These are phyloP conservation scores for Lepus timidus DNA, from an alignment of 2,113 vertebrate species.

Conservation along the genomic window DNA sequence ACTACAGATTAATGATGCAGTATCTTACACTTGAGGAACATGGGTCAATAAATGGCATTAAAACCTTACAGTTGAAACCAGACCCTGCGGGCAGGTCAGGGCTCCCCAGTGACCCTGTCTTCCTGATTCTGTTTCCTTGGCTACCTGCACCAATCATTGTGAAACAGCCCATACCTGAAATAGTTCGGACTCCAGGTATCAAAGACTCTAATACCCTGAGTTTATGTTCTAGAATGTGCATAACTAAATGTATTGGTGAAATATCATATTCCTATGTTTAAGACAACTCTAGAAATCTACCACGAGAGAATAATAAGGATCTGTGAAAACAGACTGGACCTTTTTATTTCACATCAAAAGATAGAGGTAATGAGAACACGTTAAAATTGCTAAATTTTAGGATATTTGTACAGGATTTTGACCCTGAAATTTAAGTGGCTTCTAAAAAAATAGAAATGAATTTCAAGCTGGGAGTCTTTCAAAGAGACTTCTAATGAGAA, in stretches of 20 bases:
- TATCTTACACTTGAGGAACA: background rate
- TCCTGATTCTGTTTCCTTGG: background rate
- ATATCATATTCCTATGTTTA: background rate
- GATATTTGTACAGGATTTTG: background rate
- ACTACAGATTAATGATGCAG: background rate
- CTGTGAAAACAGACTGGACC: background rate
- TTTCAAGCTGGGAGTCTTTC: background rate
- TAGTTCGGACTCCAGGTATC: background rate
- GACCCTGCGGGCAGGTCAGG: background rate
- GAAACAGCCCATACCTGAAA: background rate
- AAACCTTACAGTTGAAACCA: background rate
- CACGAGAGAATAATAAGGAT: background rate
- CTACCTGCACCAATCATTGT: background rate
- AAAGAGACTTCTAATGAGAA: background rate
- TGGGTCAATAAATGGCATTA: background rate
- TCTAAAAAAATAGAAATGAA: background rate
- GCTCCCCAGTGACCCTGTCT: accelerated
- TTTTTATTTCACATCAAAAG: background rate
- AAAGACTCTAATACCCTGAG: too few relatives aligned
- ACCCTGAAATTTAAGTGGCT: background rate
- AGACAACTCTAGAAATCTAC: background rate
- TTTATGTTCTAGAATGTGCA: background rate
- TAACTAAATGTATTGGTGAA: background rate
- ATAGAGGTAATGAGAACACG: background rate
- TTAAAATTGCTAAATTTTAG: background rate